phyloP scores from a whole-genome alignment of 2,113 vertebrate species.

The Emydura subglobosa region DNA sequence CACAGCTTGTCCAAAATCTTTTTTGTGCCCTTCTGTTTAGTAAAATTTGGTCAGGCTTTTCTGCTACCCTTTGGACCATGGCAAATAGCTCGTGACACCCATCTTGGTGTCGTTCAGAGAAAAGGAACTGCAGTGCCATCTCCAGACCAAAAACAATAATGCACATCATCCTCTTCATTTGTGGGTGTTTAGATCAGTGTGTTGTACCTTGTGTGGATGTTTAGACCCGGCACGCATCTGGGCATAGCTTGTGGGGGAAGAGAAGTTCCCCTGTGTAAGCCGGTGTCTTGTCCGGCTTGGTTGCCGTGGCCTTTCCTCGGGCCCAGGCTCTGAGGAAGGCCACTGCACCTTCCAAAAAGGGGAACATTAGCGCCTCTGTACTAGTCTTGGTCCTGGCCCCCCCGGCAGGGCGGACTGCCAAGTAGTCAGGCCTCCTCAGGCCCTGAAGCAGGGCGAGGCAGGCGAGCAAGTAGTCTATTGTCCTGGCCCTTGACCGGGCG shows the following conservation, averaged over 20 bases:
- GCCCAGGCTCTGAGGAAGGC: too few species aligned
- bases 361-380: too few species aligned
- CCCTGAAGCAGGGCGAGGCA: too few species aligned
- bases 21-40: constrained; percentile 70
- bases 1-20: constrained; percentile 63
- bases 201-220: too few species aligned
- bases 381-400: too few species aligned
- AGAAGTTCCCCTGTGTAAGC: background rate
- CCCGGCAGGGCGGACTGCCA: too few species aligned
- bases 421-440: too few species aligned
- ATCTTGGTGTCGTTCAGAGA: background rate
- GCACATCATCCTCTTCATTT: background rate
- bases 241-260: background rate
- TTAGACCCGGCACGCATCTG: background rate
- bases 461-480: too few species aligned
- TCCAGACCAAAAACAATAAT: constrained; percentile 38
- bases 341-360: too few species aligned
- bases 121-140: constrained; percentile 67
- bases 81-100: constrained; percentile 60
- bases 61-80: constrained; percentile 64
- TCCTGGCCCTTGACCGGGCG: too few species aligned
- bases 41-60: constrained; percentile 74
- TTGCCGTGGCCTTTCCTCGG: too few species aligned
- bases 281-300: too few species aligned
- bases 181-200: accelerated